Base-by-base conservation (phyloP, 2,888 invertebrate species). In the Chrysodeixis includens region DNA sequence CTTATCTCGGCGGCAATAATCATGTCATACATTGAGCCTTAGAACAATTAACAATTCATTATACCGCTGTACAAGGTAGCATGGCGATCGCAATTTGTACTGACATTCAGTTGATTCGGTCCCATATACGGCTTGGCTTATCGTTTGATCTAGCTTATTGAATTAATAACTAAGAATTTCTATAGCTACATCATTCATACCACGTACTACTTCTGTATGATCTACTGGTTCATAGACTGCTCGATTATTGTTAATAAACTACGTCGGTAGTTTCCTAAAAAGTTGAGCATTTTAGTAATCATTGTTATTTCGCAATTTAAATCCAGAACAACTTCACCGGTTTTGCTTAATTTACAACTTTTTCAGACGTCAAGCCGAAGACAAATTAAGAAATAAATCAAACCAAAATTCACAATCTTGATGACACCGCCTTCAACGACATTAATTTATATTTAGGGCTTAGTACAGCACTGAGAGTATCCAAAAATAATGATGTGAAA, bases 21-120 rank as follows among this genome's bases (percentile, higher is more conserved):
- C 76, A 82, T 81, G 80, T 81, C 71, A 73, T 69, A 65, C 67
- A 69, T 67, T 35, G 64, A 46, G 66, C 56, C 71, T 79, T 79
- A 68, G 57, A 70, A 74, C 76, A 79, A 76, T 82, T 78, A 78
- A 77, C 79, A 76, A 82, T 75, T 77, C 73, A 79, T 78, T 74
- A 76, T 52, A 51, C 26, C 20, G 59, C 65, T 83, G 78, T 66
- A 71, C 85, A 84, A 79, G 59, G 66, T 49, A 57, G 62, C 82
- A 81, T 78, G 77, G 82, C 61, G 55, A 66, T 59, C 64, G 66
- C 71, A 72, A 79, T 83, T 82, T 81, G 75, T 79, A 56, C 58
- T 59, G 64, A 72, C 74, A 72, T 74, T 68, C 66, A 66, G 64
- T 71, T 66, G 73, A 66, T 72, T 70, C 52, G 66, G 57, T 60